Evolutionary conservation across 2,888 invertebrate species (phyloP).

Genomic region (Pseudococcus viburni): DNA sequence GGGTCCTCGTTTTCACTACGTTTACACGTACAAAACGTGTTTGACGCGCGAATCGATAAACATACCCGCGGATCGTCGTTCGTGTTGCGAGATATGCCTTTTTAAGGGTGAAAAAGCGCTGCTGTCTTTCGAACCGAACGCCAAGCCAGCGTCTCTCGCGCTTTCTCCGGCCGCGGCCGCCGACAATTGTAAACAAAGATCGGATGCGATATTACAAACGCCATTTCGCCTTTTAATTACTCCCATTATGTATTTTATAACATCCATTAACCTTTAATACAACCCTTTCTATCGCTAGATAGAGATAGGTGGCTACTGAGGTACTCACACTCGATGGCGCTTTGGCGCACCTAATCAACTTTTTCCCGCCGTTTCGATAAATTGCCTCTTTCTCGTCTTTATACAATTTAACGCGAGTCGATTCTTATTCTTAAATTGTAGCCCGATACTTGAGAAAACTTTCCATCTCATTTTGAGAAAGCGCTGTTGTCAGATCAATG

Average conservation of each 20-base stretch:
- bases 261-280: not conserved
- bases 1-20: constrained; percentile 29
- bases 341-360: not conserved
- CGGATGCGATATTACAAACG: constrained; percentile 53
- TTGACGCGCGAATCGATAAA: constrained; percentile 38
- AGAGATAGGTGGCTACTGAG: not conserved
- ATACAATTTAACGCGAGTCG: no score
- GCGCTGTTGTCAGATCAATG: not conserved
- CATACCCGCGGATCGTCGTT: not conserved
- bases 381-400: no score
- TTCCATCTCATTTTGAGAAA: not conserved
- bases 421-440: not conserved
- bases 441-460: not conserved
- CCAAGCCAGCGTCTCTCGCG: not conserved
- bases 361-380: not conserved
- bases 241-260: constrained; percentile 11
- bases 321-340: not conserved
- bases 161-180: not conserved
- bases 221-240: constrained; percentile 12
- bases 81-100: not conserved
- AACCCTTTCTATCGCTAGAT: not conserved
- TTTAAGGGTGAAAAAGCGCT: not conserved
- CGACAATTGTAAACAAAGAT: constrained; percentile 48
- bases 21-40: constrained; percentile 48
- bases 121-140: not conserved